Evolutionary conservation across 2,888 invertebrate species (phyloP).

Genomic region (Ochropleura leucogaster): DNA sequence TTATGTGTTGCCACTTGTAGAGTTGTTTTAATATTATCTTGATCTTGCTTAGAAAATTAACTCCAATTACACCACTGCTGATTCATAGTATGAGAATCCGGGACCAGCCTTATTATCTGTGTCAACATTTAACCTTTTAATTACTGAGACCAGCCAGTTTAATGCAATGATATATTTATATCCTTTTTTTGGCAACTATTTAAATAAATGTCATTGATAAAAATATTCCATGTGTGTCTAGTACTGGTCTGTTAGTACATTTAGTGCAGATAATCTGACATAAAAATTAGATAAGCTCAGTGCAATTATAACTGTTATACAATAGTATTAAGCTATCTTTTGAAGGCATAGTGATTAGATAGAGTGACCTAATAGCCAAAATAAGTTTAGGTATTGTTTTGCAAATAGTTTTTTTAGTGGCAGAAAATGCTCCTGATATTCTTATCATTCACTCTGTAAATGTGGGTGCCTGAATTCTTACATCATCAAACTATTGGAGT

Average conservation of each 20-base stretch:
- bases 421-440: background rate
- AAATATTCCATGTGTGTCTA: background rate
- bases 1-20: background rate
- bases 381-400: no score
- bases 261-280: background rate
- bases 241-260: background rate
- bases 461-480: background rate
- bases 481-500: no score
- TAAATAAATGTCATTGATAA: background rate
- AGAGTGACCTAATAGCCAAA: background rate
- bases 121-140: background rate
- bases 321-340: background rate
- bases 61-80: background rate
- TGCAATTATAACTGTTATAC: background rate
- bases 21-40: no score
- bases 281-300: constrained; percentile 1
- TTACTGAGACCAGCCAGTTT: background rate
- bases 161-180: background rate
- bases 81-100: background rate
- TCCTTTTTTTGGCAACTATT: background rate
- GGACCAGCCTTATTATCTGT: background rate
- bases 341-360: background rate
- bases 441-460: background rate
- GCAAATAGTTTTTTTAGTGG: background rate
- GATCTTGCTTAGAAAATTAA: background rate